Evolutionary conservation across 2,797 vertebrate genomes (phyloP), one percentile per base, ranked within the genome.

Genomic region (Gadopsis marmoratus): DNA sequence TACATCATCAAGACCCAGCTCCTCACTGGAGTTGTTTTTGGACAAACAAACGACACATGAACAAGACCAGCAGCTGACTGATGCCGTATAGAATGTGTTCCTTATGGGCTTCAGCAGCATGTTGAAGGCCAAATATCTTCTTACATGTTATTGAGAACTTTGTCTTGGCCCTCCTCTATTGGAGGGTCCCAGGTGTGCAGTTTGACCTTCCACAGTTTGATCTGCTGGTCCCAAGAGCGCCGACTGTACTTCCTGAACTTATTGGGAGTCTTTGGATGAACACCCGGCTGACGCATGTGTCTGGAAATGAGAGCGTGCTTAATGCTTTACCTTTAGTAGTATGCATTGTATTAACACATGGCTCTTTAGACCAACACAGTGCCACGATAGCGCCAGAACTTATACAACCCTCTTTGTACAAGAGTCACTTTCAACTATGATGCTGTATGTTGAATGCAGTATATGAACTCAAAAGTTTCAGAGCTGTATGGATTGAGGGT

Each of bases 221-320:
- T 98, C 77, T 99, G 98, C 86, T 99, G 98, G 92, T 99, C 98
- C 98, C 98, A 99, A 0, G 98, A 99, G 51, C 98, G 96, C 0
- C 98, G 97, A 86, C 98, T 99, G 73, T 99, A 99, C 82, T 99
- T 99, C 88, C 97, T 97, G 81, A 99, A 98, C 76, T 99, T 99
- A 84, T 99, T 99, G 5, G 98, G 98, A 59, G 98, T 99, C 71
- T 96, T 97, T 31, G 98, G 98, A 78, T 99, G 98, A 77, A 98
- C 79, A 1, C 97, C 97, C 0, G 96, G 94, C 78, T 99, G 93
- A 53, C 98, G 96, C 83, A 97, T 86, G 75, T 97, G 96, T 68
- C 98, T 99, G 4, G 3, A 77, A 64, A 39, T 39, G 37, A 39
- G 37, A 39, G 37, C 9, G 9, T 3, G 37, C 9, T 39, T 39